Conservation (phyloP, 35 echinoderm and acorn worm species). For the Ptychodera flava region DNA sequence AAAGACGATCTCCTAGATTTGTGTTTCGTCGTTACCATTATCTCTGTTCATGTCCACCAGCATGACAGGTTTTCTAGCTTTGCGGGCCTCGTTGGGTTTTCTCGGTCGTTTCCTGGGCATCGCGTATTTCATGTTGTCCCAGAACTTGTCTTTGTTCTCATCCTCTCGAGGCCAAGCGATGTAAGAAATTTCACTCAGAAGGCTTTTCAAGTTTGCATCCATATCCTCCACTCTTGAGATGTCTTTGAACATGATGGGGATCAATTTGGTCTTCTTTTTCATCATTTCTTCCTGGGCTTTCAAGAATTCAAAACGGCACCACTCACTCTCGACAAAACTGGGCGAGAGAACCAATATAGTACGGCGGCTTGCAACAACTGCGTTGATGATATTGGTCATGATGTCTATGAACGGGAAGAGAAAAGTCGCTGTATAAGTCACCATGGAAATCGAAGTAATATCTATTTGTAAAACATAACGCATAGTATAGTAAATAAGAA, state of each 20-base stretch:
- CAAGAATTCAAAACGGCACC: conserved; percentile 5
- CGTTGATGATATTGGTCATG: conserved; percentile 1
- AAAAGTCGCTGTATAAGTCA: not conserved
- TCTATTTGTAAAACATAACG: too few species aligned
- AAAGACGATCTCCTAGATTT: too few species aligned
- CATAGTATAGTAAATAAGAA: too few species aligned
- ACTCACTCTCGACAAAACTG: conserved; percentile 4
- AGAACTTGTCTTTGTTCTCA: not conserved
- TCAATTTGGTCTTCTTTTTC: conserved; percentile 7
- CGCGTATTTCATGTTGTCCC: conserved; percentile 12
- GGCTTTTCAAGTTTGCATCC: not conserved
- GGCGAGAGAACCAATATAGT: conserved; percentile 12
- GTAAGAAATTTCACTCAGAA: conserved; percentile 16
- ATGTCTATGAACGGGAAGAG: not conserved
- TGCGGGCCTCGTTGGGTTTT: too few species aligned
- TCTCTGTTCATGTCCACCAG: too few species aligned
- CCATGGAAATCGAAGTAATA: too few species aligned
- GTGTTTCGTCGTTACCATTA: too few species aligned
- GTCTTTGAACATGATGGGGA: conserved; percentile 34
- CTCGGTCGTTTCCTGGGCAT: not conserved
- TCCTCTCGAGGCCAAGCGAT: conserved; percentile 22
- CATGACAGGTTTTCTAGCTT: too few species aligned
- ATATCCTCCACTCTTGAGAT: not conserved
- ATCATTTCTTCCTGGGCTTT: conserved; percentile 43
- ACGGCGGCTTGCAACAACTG: not conserved